Evolutionary conservation across 2,797 vertebrate genomes (phyloP).

Genomic region (Poecilia picta): DNA sequence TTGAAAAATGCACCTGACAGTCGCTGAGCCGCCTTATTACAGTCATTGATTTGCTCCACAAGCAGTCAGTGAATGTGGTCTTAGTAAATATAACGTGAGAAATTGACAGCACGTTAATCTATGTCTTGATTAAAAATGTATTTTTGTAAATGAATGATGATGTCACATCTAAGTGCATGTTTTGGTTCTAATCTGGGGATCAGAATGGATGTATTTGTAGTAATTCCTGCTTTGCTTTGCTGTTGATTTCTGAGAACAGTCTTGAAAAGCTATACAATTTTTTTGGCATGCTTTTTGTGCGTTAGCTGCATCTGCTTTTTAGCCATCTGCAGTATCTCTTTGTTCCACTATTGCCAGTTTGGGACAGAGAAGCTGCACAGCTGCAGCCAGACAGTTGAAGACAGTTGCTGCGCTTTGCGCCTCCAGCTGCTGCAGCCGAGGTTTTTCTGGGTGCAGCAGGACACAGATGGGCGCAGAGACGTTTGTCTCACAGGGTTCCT

Average conservation of each 20-base stretch:
- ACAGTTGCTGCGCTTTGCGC: conserved; percentile 20
- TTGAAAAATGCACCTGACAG: conserved; percentile 31
- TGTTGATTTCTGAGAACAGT: conserved; percentile 36
- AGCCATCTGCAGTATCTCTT: conserved; percentile 74
- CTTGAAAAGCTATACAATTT: conserved; percentile 41
- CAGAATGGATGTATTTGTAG: conserved; percentile 47
- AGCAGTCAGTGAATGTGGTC: conserved; percentile 67
- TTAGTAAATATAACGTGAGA: conserved; percentile 76
- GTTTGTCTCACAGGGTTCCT: conserved; percentile 62
- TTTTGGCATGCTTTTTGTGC: conserved; percentile 57
- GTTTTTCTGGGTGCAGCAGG: conserved; percentile 52
- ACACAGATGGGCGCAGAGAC: conserved; percentile 54
- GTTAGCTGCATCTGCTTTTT: conserved; percentile 63
- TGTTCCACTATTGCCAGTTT: conserved; percentile 77
- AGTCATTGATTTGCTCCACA: neutral
- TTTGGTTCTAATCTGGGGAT: conserved; percentile 49
- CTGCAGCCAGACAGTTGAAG: conserved; percentile 48
- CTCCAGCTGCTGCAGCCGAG: conserved; percentile 61
- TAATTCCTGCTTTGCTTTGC: conserved; percentile 44
- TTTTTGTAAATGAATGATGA: conserved; percentile 80
- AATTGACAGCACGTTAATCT: conserved; percentile 69
- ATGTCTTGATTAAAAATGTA: conserved; percentile 80
- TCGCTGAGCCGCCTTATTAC: conserved; percentile 23
- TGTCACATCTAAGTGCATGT: conserved; percentile 74
- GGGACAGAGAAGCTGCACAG: conserved; percentile 73